phyloP scores from a whole-genome alignment of 2,888 invertebrate species.

The Platycnemis pennipes region DNA sequence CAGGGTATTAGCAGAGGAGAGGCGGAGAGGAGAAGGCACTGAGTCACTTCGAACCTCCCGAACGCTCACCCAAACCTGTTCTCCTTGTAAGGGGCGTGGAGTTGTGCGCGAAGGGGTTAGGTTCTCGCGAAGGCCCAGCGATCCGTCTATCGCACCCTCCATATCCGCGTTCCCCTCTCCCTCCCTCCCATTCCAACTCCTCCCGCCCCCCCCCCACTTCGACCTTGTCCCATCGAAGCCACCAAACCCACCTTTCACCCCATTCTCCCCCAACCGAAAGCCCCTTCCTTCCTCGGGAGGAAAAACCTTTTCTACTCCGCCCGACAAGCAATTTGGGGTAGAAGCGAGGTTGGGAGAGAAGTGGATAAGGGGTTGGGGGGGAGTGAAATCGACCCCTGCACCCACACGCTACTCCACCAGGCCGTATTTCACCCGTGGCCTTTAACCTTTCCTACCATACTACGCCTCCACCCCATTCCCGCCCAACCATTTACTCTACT shows the following conservation, averaged over 20 bases:
- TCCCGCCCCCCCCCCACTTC: no score
- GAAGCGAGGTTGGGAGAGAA: neutral
- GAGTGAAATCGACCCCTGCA: neutral
- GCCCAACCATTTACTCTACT: neutral
- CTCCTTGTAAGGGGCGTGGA: neutral
- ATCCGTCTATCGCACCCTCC: neutral
- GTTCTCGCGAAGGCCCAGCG: neutral
- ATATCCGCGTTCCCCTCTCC: neutral
- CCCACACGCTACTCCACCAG: neutral
- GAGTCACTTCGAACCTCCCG: no score
- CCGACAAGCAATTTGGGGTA: neutral
- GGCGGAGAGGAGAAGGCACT: no score
- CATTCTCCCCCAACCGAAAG: neutral
- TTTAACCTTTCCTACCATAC: constrained; percentile 5
- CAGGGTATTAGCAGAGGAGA: no score
- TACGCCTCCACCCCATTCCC: neutral
- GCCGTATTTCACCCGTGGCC: neutral
- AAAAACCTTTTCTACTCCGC: neutral
- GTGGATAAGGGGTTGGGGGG: neutral
- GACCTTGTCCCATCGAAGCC: constrained; percentile 6
- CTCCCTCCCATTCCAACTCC: neutral
- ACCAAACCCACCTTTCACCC: neutral
- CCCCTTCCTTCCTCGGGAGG: neutral
- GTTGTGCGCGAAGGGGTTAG: neutral
- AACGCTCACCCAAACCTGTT: neutral